Base-by-base conservation (phyloP, 2,113 vertebrate species). In the Eptatretus burgeri region DNA sequence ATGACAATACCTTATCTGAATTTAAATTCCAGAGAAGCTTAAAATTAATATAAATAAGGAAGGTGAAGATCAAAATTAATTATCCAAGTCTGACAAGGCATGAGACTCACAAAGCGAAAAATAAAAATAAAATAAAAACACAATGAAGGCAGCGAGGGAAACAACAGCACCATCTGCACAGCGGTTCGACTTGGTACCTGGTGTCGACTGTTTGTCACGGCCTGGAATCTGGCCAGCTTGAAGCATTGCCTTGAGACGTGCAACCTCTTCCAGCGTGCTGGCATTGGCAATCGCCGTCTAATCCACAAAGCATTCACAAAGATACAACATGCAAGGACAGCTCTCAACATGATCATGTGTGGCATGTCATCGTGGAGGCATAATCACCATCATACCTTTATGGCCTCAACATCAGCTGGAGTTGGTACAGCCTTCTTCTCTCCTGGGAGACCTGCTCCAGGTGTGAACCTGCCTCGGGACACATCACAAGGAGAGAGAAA, bases 341-440 rank as follows among this genome's bases (percentile, higher is more conserved):
- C 56, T 20, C 56, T 60, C 8, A 11, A 10, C 9, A 10, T 11
- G 56, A 41, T 17, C 56, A 60, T 17, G 4, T 20, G 56, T 17
- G 56, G 13, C n/a, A 60, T 12, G 11, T 60, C 56, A 13, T 20
- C 2, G 20, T 20, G 13, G 13, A n/a, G 11, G 56, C 56, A 60
- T 20, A 60, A 60, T 20, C 56, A 20, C n/a, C 56, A n/a, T 10
- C 56, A n/a, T 20, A 60, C 91, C 86, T 98, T 95, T 67, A 98
- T 95, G 1, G 91, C 91, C 68, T 98, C 87, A 3, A 98, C 82
- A 0, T 98, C 91, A 2, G 85, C 84, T 13, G 82, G 79, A 13
- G 84, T 83, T 0, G 87, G 86, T 1, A 89, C 89, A 0, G 73
- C 67, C 73, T 79, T 88, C 71, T 93, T 94, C 72, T 95, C 89